Evolutionary conservation across 1,140 invertebrate species (phyloP).

Genomic region (Pogonomyrmex californicus): DNA sequence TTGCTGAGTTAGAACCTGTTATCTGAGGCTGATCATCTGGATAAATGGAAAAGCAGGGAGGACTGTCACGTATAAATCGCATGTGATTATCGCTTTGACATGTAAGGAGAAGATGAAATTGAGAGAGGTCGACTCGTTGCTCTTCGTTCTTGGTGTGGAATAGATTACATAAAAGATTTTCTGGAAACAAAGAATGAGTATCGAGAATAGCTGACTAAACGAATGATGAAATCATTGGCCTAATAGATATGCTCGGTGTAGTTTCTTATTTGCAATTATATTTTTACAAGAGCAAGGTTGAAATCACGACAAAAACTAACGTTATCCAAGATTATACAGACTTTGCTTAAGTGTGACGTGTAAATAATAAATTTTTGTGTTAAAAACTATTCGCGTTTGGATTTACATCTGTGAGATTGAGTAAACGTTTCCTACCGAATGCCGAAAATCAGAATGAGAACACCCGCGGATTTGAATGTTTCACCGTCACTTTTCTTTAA

Average conservation of each 20-base stretch:
- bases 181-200: background rate
- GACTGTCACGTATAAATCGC: background rate
- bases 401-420: background rate
- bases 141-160: constrained; percentile 9
- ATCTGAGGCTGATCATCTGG: background rate
- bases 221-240: constrained; percentile 29
- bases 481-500: constrained; percentile 73
- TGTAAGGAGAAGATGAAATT: constrained; percentile 27
- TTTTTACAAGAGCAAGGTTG: background rate
- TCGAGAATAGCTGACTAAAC: background rate
- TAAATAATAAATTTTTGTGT: background rate
- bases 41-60: background rate
- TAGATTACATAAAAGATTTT: constrained; percentile 30
- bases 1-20: background rate
- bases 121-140: constrained; percentile 20
- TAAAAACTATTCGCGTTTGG: background rate
- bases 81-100: constrained; percentile 1
- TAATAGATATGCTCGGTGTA: background rate
- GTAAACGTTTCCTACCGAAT: background rate
- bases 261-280: background rate
- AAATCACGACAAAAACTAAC: background rate
- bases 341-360: background rate
- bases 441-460: constrained; percentile 60
- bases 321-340: background rate
- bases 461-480: constrained; percentile 63